A percentile compares a stretch with the other conserved stretches of the same genome.
Conservation (phyloP, 2,113 vertebrate genomes). For the Plotosus lineatus region DNA sequence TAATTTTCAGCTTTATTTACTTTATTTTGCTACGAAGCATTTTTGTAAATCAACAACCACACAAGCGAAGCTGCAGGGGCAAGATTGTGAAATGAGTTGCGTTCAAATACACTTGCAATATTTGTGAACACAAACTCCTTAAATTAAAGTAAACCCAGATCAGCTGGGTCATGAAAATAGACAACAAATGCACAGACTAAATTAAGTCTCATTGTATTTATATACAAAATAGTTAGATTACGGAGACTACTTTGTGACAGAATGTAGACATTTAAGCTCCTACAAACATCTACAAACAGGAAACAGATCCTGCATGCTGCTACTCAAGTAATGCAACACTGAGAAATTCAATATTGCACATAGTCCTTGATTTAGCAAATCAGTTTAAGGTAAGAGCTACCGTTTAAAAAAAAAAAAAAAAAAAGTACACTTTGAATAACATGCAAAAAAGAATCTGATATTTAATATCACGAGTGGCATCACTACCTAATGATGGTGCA, state of each 20-base stretch:
- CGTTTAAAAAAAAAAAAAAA: background rate
- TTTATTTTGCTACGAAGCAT: too few species aligned
- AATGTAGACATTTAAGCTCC: background rate
- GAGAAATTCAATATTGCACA: background rate
- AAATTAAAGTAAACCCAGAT: background rate
- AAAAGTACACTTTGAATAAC: background rate
- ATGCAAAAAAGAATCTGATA: background rate
- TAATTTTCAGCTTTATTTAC: background rate
- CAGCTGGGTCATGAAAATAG: background rate
- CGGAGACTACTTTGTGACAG: background rate
- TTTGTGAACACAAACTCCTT: background rate
- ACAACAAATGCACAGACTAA: background rate
- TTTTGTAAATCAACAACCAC: too few species aligned
- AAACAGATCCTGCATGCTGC: background rate
- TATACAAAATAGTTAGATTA: background rate
- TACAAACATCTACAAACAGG: background rate
- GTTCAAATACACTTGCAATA: constrained; percentile 21
- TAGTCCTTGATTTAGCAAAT: background rate
- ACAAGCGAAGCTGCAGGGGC: constrained; percentile 7
- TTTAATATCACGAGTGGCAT: too few species aligned
- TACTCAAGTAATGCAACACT: background rate
- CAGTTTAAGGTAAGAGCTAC: background rate
- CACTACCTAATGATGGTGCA: too few species aligned
- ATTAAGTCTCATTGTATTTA: background rate
- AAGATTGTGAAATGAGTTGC: constrained; percentile 23